Conservation (phyloP, 2,797 vertebrate species). For the Microctenopoma stevenorrisi region DNA sequence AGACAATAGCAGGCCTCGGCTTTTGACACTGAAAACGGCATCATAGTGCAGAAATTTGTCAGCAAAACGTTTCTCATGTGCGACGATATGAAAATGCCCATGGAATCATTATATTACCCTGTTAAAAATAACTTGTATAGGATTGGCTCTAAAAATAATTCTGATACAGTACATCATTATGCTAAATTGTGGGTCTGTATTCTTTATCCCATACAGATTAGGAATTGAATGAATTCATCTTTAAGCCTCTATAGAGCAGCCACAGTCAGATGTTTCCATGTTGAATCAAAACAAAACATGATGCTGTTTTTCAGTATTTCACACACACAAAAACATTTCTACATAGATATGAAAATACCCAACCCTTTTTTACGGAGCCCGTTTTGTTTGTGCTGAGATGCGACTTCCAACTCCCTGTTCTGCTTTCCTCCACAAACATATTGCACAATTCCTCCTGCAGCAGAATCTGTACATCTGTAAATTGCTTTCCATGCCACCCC, state of each 20-base stretch:
- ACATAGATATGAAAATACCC: conserved; percentile 22
- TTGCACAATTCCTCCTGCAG: conserved; percentile 39
- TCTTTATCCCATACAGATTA: conserved; percentile 31
- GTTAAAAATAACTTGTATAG: conserved; percentile 24
- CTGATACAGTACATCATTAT: conserved; percentile 15
- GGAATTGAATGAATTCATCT: conserved; percentile 38
- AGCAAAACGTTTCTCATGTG: conserved; percentile 26
- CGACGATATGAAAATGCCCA: conserved; percentile 38
- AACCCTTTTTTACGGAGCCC: background rate
- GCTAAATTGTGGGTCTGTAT: conserved; percentile 21
- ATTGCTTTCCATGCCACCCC: conserved; percentile 13
- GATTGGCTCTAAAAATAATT: conserved; percentile 27
- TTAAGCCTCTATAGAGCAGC: conserved; percentile 6
- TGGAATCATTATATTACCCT: conserved; percentile 15
- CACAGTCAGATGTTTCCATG: conserved; percentile 8
- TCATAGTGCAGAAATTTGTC: conserved; percentile 11
- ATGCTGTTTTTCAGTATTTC: conserved; percentile 14
- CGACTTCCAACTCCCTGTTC: conserved; percentile 7
- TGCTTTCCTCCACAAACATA: conserved; percentile 15
- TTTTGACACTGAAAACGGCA: conserved; percentile 42
- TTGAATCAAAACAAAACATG: conserved; percentile 9
- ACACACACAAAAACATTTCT: conserved; percentile 3
- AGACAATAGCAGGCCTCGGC: conserved; percentile 9
- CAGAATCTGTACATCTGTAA: conserved; percentile 25
- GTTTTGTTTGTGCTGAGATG: conserved; percentile 23